These are phyloP conservation scores for Vanacampus margaritifer DNA, from an alignment of 2,113 vertebrate genomes.

Conservation along the genomic window DNA sequence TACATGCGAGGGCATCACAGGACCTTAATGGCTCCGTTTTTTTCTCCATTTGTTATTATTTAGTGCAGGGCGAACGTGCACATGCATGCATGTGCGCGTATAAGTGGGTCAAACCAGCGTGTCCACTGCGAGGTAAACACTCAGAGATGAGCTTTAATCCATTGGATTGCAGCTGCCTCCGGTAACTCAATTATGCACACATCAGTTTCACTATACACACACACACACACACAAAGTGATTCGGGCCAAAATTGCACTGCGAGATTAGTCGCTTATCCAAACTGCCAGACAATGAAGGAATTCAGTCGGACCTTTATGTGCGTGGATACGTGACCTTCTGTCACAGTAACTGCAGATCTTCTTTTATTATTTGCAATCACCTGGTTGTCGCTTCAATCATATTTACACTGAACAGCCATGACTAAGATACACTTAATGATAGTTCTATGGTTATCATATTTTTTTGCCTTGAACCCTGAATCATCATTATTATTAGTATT, in stretches of 20 bases:
- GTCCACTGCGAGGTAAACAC: conserved; percentile 48
- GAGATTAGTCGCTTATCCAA: not conserved
- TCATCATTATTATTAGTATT: too few relatives aligned
- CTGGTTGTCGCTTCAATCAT: too few relatives aligned
- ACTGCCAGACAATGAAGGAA: not conserved
- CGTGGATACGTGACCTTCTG: not conserved
- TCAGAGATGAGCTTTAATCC: conserved; percentile 50
- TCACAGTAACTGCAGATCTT: too few relatives aligned
- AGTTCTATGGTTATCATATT: not conserved
- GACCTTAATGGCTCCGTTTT: not conserved
- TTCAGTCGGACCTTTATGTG: not conserved
- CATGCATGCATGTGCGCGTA: conserved; percentile 10
- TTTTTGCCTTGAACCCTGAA: not conserved
- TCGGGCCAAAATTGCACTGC: not conserved
- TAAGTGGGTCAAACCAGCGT: conserved; percentile 55
- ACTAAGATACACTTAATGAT: too few relatives aligned
- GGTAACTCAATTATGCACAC: conserved; percentile 55
- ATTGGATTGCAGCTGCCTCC: conserved; percentile 43
- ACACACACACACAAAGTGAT: conserved; percentile 7
- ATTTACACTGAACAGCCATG: too few relatives aligned
- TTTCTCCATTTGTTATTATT: not conserved
- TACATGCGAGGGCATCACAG: not conserved
- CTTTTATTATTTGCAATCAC: too few relatives aligned
- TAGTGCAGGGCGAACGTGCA: not conserved
- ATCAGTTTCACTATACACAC: conserved; percentile 19